Evolutionary conservation across 2,113 vertebrate species (phyloP).

Genomic region (Crotophaga sulcirostris): DNA sequence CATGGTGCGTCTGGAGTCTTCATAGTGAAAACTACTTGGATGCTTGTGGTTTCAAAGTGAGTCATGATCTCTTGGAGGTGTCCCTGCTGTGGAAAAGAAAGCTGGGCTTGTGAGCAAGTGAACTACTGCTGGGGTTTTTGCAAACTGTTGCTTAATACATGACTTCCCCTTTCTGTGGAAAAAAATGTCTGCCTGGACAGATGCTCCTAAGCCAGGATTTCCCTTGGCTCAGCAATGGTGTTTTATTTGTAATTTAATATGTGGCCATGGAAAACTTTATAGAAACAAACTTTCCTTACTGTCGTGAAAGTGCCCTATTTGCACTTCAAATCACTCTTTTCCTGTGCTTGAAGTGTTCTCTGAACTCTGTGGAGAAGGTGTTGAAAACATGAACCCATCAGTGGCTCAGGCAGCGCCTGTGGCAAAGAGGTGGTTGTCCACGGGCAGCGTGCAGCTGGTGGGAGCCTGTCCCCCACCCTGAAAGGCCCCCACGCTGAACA

Average conservation of each 20-base stretch:
- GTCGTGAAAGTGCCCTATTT: neutral
- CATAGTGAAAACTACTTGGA: neutral
- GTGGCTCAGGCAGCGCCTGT: neutral
- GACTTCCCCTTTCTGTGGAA: constrained; percentile 54
- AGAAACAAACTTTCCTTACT: neutral
- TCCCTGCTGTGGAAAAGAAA: neutral
- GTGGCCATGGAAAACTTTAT: neutral
- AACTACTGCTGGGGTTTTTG: neutral
- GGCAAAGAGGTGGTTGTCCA: too few relatives aligned
- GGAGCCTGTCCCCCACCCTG: too few relatives aligned
- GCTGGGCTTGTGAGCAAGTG: neutral
- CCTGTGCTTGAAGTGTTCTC: neutral
- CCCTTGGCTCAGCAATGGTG: neutral
- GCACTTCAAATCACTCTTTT: neutral
- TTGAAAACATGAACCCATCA: neutral
- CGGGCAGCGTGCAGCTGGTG: too few relatives aligned
- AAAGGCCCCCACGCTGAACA: too few relatives aligned
- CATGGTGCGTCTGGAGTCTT: neutral
- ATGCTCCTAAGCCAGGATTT: neutral
- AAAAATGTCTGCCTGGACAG: neutral
- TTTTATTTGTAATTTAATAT: neutral
- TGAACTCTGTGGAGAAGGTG: neutral
- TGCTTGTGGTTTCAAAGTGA: neutral
- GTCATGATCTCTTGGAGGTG: neutral
- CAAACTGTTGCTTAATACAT: neutral